Base-by-base conservation (phyloP, 2,797 vertebrate species). In the Lycodopsis pacificus region DNA sequence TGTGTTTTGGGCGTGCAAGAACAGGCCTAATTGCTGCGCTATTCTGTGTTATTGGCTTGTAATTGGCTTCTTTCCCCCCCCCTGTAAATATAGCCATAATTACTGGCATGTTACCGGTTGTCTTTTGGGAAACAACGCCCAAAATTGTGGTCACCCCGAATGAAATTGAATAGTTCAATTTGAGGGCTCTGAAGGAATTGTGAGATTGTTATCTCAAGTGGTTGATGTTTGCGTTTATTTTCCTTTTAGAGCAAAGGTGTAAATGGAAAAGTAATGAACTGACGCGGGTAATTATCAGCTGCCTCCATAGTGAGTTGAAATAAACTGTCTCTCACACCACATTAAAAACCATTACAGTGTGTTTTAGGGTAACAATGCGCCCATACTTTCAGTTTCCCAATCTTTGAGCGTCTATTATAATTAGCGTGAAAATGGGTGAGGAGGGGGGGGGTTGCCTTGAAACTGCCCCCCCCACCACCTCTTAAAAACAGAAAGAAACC, bases 391-490 rank as follows among this genome's bases (percentile, higher is more conserved):
- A 12, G 12, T 13, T 82, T 88, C 69, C 80, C 74, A 53, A 4
- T 81, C 64, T 87, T 72, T 57, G 65, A 81, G 89, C 91, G 84
- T 91, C 88, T 92, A 90, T 93, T 93, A 93, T 93, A 95, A 95
- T 94, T 88, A 80, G 86, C 76, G 65, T 86, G 77, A 78, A 85
- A 76, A 70, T 76, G 66, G 81, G 67, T 53, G 63, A 32, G 19
- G 14, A 10, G 4, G 53, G 11, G 53, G 4, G 83, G 82, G 94
- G 94, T 74, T 75, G 93, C 93, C 95, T 95, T 88, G 91, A 96
- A 96, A 95, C 95, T 65, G 89, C 83, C 89, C 87, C 85, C 91
- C 91, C 74, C 25, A 17, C 85, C 38, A 17, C 85, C 38, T 7
- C 30, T 85, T 20, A 72, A 59, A 63, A 61, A 49, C 20, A 54